Conservation (phyloP, 2,797 vertebrate genomes). For the Neopelma chrysocephalum region DNA sequence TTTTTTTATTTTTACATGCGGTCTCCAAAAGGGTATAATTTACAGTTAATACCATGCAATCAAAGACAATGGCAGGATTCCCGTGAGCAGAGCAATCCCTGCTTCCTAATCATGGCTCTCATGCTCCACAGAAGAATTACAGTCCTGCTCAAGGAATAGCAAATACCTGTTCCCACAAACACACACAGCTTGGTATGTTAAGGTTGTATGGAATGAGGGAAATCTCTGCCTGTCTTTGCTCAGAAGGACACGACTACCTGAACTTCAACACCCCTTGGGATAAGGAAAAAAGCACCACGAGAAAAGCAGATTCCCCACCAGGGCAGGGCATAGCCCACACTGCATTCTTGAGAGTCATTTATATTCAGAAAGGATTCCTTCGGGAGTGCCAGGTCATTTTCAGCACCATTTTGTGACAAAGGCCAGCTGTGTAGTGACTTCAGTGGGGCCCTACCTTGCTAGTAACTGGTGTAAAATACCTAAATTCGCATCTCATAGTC, state of each 20-base stretch:
- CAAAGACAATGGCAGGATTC: conserved; percentile 76
- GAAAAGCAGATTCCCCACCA: neutral
- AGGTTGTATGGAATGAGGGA: neutral
- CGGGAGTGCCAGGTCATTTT: neutral
- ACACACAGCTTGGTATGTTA: neutral
- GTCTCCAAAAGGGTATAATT: conserved; percentile 79
- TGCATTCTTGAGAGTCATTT: neutral
- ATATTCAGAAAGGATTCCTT: neutral
- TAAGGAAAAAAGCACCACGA: neutral
- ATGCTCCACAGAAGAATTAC: conserved; percentile 31
- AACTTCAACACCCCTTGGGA: neutral
- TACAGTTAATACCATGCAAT: conserved; percentile 78
- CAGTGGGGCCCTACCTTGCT: neutral
- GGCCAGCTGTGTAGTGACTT: neutral
- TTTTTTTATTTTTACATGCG: conserved; percentile 77
- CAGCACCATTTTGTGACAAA: neutral
- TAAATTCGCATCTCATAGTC: neutral
- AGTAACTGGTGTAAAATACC: neutral
- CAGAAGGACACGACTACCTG: neutral
- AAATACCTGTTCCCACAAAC: conserved; percentile 25
- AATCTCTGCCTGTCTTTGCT: neutral
- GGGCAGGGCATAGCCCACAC: neutral
- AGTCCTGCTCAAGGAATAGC: neutral
- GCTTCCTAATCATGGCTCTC: conserved; percentile 71
- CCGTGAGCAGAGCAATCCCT: conserved; percentile 63